A percentile compares a stretch with the other conserved stretches of the same genome.
These are phyloP conservation scores for Megaustenia siamemsis DNA, from an alignment of 2,888 invertebrate genomes.

Conservation along the genomic window DNA sequence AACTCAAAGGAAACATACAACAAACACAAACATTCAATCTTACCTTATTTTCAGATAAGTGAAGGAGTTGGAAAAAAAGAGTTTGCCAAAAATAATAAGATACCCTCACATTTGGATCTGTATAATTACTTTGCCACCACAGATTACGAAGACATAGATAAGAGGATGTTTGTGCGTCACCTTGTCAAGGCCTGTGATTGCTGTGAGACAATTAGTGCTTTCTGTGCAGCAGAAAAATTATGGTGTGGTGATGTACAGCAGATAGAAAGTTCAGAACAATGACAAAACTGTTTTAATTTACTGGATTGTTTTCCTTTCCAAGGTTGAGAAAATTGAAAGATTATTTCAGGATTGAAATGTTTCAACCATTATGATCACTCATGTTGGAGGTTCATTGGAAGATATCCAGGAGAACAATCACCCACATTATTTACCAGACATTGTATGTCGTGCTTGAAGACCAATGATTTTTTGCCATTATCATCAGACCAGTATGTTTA, in stretches of 20 bases:
- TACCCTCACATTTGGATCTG: neutral
- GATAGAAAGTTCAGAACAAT: neutral
- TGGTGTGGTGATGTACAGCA: neutral
- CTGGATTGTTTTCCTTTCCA: too few relatives aligned
- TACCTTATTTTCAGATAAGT: neutral
- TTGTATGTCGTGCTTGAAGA: too few relatives aligned
- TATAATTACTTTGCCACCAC: neutral
- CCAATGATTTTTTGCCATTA: too few relatives aligned
- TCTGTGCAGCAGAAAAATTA: neutral
- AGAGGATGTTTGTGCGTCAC: neutral
- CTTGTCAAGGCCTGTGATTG: conserved; percentile 23
- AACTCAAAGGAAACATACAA: conserved; percentile 6
- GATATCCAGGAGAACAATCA: too few relatives aligned
- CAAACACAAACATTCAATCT: neutral
- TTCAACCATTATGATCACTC: neutral
- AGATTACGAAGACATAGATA: neutral
- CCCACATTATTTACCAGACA: too few relatives aligned
- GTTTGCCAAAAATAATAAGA: neutral
- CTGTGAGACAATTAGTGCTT: neutral
- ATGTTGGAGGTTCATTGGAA: too few relatives aligned
- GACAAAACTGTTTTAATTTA: too few relatives aligned
- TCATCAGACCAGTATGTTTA: too few relatives aligned
- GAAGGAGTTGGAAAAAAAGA: neutral
- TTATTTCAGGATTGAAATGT: neutral
- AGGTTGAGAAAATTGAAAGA: too few relatives aligned